Evolutionary conservation across 2,888 invertebrate species (phyloP), one percentile per base, ranked within the genome.

Genomic region (Petrophora chlorosata): DNA sequence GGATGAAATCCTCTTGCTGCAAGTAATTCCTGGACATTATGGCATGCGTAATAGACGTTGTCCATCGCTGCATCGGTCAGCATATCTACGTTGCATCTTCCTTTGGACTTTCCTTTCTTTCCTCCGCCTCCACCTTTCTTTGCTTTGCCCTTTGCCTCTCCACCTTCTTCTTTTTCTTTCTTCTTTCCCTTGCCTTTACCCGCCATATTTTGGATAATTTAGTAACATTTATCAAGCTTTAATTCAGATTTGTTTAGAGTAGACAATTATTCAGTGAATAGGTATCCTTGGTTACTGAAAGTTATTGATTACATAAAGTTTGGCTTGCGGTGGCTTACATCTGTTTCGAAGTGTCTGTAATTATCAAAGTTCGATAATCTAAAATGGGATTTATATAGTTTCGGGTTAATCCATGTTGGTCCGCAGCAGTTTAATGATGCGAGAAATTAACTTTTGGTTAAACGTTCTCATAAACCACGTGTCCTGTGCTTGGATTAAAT

Each of bases 1-100:
- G 97, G 97, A 17, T 95, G 94, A 78, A 98, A 98, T 0, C 98
- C 98, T 58, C 98, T 91, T 25, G 94, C 94, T 65, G 94, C 94
- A 8, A 98, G 84, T 5, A 98, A 92, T 72, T 98, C 97, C 82
- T 97, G 97, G 0, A 97, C 95, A 75, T 97, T 97, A 73, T 98
- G 98, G 63, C 98, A 98, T 0, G 96, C 96, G 71, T 96, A 96
- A 77, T 98, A 98, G 0, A 98, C 97, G 72, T 98, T 98, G 59
- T 97, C 95, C 96, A 98, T 97, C 0, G 97, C 97, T 2, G 95
- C 94, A 63, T 96, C 96, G 57, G 96, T 96, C 68, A 97, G 93
- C 70, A 97, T 95, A 67, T 97, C 97, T 41, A 96, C 94, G 22
- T 94, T 93, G 65, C 94, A 94, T 65, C 94, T 92, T 2, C 94